phyloP scores from a whole-genome alignment of 2,888 invertebrate genomes.

The Cistogaster globosa region DNA sequence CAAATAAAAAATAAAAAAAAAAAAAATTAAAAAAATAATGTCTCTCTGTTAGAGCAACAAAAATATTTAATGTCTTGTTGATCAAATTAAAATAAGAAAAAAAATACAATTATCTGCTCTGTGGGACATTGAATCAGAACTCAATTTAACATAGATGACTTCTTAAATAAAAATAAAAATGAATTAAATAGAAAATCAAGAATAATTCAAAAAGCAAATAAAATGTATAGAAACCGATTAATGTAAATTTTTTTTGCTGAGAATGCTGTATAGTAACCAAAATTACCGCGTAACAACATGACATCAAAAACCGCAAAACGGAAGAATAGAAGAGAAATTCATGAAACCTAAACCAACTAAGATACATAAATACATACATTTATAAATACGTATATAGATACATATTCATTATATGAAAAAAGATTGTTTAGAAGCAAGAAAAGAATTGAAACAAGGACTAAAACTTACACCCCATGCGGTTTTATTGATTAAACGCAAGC shows the following conservation, averaged over 20 bases:
- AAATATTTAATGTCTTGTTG: neutral
- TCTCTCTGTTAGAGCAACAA: neutral
- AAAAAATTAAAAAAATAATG: neutral
- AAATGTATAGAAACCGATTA: neutral
- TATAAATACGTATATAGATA: no score
- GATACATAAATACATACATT: neutral
- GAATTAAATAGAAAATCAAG: conserved; percentile 32
- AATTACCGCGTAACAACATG: conserved; percentile 63
- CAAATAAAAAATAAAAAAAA: neutral
- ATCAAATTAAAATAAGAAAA: conserved; percentile 41
- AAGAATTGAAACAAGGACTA: conserved; percentile 32
- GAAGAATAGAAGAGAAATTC: neutral
- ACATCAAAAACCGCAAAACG: conserved; percentile 56
- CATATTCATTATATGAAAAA: neutral
- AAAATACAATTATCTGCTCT: conserved; percentile 62
- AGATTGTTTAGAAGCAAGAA: neutral
- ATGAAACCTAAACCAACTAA: conserved; percentile 7
- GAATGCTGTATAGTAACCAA: conserved; percentile 27
- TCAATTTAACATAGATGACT: neutral
- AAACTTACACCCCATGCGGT: conserved; percentile 66
- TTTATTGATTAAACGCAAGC: conserved; percentile 73
- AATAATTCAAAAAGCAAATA: conserved; percentile 50
- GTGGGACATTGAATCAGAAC: conserved; percentile 38
- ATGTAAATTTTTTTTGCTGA: neutral
- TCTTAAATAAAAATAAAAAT: neutral